Conservation (phyloP, 2,113 vertebrate genomes). For the Nymphicus hollandicus region DNA sequence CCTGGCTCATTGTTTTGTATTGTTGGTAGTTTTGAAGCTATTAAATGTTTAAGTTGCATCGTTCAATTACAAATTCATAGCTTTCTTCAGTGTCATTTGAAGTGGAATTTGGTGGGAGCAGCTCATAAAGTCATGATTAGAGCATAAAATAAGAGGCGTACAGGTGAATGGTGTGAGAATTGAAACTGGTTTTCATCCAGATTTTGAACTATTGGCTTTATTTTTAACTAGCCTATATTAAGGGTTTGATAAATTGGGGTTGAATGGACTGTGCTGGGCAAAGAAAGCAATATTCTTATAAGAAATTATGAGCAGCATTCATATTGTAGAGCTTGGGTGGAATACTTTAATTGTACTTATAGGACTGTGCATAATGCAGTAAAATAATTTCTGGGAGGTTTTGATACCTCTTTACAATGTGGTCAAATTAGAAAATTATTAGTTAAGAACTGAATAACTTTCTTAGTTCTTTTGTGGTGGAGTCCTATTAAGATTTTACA, state of each 20-base stretch:
- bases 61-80: neutral
- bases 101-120: neutral
- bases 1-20: neutral
- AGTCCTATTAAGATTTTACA: conserved; percentile 2
- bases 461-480: neutral
- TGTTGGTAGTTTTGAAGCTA: neutral
- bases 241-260: neutral
- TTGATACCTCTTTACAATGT: neutral
- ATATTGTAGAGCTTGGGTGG: neutral
- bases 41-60: neutral
- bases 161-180: neutral
- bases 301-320: neutral
- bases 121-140: neutral
- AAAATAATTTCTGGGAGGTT: neutral
- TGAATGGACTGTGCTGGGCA: neutral
- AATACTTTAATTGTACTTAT: neutral
- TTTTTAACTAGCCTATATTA: neutral
- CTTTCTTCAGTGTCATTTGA: neutral
- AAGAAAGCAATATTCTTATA: neutral
- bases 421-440: conserved; percentile 4
- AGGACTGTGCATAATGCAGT: neutral
- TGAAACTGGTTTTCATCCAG: neutral
- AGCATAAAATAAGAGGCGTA: neutral
- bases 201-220: neutral
- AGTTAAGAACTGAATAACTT: neutral